These are phyloP conservation scores for Eulemur coronatus DNA, from an alignment of 2,797 vertebrate genomes.

Conservation along the genomic window DNA sequence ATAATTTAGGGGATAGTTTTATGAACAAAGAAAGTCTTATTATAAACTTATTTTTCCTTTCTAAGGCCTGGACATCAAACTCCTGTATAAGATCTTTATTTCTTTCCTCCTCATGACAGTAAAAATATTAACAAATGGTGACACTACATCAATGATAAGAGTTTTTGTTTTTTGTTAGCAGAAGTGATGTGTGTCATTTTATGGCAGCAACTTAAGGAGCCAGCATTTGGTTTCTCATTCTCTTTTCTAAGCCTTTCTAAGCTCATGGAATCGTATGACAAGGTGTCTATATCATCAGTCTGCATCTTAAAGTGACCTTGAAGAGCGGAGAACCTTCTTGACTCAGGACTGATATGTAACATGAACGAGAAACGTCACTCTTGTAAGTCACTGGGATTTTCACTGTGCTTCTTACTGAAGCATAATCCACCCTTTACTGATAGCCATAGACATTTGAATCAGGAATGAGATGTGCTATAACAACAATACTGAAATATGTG, in stretches of 20 bases:
- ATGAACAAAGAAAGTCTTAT: background rate
- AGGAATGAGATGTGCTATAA: background rate
- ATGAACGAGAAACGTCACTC: background rate
- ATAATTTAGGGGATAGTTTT: background rate
- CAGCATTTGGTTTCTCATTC: background rate
- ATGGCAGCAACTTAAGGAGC: background rate
- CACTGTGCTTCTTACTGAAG: background rate
- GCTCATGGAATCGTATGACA: background rate
- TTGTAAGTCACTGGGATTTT: background rate
- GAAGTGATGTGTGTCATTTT: background rate
- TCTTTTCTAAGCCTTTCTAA: background rate
- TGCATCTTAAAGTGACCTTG: background rate
- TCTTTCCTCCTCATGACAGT: too few species aligned
- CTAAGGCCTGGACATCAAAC: background rate
- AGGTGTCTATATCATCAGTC: background rate
- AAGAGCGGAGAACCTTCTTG: background rate
- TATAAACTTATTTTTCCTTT: background rate
- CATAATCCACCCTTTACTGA: background rate
- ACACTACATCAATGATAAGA: background rate
- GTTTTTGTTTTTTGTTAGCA: background rate
- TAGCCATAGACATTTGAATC: background rate
- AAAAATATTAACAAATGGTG: background rate
- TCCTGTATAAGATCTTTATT: background rate
- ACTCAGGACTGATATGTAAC: background rate
- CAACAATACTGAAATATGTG: background rate